These are phyloP conservation scores for Vulpes vulpes DNA, from an alignment of 2,113 vertebrate genomes.

Conservation along the genomic window DNA sequence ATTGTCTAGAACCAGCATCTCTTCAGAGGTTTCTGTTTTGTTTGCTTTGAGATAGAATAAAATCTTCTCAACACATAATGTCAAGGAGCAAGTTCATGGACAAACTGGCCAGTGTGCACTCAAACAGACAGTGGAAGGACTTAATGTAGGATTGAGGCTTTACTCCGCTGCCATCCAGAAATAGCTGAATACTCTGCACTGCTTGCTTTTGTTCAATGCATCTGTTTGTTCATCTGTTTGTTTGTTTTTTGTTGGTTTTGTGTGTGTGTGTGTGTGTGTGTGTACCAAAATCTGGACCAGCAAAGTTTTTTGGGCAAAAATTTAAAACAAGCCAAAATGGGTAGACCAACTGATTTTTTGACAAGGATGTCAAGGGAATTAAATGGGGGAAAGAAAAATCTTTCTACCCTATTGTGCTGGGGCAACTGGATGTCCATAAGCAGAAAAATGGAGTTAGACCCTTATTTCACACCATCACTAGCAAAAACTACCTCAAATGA, in stretches of 20 bases:
- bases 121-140: not conserved
- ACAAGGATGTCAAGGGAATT: not conserved
- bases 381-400: not conserved
- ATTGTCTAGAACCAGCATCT: not conserved
- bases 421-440: not conserved
- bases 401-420: not conserved
- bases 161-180: not conserved
- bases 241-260: not conserved
- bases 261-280: no score
- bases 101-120: not conserved
- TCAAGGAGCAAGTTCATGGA: not conserved
- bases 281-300: not conserved
- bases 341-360: not conserved
- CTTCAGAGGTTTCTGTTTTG: not conserved
- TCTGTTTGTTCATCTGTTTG: not conserved
- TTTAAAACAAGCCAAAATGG: not conserved
- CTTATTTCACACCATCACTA: not conserved
- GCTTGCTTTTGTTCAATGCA: not conserved
- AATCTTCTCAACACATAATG: not conserved
- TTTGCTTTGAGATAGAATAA: conserved; percentile 17
- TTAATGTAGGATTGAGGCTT: not conserved
- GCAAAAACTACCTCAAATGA: conserved; percentile 35
- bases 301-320: not conserved
- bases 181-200: not conserved
- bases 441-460: not conserved